Conservation (phyloP, 2,888 invertebrate genomes). For the Pterostichus niger region DNA sequence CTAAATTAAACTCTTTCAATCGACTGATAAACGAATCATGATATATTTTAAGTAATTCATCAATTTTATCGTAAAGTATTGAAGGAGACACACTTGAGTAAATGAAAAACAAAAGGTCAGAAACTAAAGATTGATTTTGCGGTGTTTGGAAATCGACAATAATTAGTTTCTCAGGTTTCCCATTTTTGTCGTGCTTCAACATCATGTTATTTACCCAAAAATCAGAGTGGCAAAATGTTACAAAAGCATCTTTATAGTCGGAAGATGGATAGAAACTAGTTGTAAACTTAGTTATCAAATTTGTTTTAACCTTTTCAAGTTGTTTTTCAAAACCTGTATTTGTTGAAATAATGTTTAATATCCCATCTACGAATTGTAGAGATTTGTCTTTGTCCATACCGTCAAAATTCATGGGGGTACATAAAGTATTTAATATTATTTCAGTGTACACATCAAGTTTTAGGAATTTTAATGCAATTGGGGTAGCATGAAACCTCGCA, state of each 20-base stretch:
- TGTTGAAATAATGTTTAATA: conserved; percentile 24
- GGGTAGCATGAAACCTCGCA: conserved; percentile 64
- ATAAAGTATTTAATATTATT: not conserved
- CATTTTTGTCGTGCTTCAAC: conserved; percentile 24
- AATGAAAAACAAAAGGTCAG: conserved; percentile 71
- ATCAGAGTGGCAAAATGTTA: conserved; percentile 67
- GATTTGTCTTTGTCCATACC: not conserved
- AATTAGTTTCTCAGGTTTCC: conserved; percentile 67
- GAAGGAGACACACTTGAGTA: conserved; percentile 69
- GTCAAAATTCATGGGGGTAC: not conserved
- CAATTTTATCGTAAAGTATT: conserved; percentile 54
- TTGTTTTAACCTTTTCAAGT: conserved; percentile 68
- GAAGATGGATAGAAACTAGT: not conserved
- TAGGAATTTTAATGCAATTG: conserved; percentile 60
- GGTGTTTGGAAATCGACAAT: conserved; percentile 71
- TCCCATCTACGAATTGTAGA: not conserved
- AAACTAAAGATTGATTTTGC: conserved; percentile 69
- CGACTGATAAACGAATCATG: conserved; percentile 52
- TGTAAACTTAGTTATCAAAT: not conserved
- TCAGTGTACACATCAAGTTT: conserved; percentile 58
- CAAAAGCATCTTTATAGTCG: conserved; percentile 65
- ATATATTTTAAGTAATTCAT: conserved; percentile 57
- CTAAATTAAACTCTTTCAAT: conserved; percentile 52
- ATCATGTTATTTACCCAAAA: conserved; percentile 69
- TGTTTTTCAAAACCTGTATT: conserved; percentile 12